Evolutionary conservation across 2,888 invertebrate species (phyloP), one percentile per base, ranked within the genome.

Genomic region (Lochmaea crataegi): DNA sequence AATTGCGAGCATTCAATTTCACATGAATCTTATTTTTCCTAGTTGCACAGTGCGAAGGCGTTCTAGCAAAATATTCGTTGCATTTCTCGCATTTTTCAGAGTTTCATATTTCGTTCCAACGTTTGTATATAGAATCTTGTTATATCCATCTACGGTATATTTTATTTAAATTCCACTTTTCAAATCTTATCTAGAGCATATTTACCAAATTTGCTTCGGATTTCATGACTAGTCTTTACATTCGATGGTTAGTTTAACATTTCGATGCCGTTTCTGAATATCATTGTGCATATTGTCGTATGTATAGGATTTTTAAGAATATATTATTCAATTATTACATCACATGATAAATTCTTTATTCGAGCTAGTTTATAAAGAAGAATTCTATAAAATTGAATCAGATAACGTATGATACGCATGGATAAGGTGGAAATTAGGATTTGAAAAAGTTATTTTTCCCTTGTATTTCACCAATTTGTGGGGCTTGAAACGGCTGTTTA

Each of bases 81-180:
- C 58, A 71, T 70, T 70, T 70, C 48, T 12, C 57, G 32, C 65
- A 64, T 65, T 64, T 71, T 66, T 56, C 65, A 71, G 12, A 16
- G 58, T 66, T 71, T 71, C 66, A 71, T 71, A 66, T 71, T 66
- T 71, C 71, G 65, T 71, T 65, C 32, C 71, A 66, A 58, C 65
- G 65, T 71, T 71, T 71, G n/a, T 71, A 60, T 66, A 71, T 51
- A 14, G 26, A 72, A 72, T 67, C 65, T 67, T 61, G 67, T 72
- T 72, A 72, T 48, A 72, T 67, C 72, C 53, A 72, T 67, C 67
- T 45, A 67, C 26, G 66, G 66, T 60, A 53, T 67, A 67, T 67
- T 72, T 72, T 67, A 72, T 72, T 72, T 11, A 65, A 70, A 70
- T 57, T 70, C 70, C 56, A 70, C 64, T 65, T 65, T 48, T 56